These are phyloP conservation scores for Cyprinus carpio DNA, from an alignment of 2,113 vertebrate species.

Conservation along the genomic window DNA sequence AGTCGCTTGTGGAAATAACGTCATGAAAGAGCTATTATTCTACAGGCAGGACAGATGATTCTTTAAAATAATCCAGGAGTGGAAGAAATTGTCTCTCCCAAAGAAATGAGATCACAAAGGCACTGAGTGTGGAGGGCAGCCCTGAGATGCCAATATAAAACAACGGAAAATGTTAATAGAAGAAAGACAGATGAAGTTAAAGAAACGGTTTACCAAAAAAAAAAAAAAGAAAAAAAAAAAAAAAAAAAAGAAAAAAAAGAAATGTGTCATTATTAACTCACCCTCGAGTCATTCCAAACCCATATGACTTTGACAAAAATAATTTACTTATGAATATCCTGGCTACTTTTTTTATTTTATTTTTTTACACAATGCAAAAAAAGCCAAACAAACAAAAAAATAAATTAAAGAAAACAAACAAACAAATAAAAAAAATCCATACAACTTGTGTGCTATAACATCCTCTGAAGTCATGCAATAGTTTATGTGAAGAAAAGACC, in stretches of 20 bases:
- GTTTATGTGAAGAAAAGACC: too few relatives aligned
- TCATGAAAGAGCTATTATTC: neutral
- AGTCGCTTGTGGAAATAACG: neutral
- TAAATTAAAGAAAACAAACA: too few relatives aligned
- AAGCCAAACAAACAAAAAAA: too few relatives aligned
- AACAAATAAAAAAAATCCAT: neutral
- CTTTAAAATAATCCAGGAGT: slow-evolving; percentile 9
- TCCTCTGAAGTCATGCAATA: too few relatives aligned
- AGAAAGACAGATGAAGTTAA: neutral
- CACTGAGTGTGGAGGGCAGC: slow-evolving; percentile 30
- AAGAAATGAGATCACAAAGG: slow-evolving; percentile 20
- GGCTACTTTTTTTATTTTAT: too few relatives aligned
- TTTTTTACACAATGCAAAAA: too few relatives aligned
- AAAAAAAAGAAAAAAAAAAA: too few relatives aligned
- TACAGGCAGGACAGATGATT: neutral
- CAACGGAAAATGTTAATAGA: neutral
- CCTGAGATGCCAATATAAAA: slow-evolving; percentile 36
- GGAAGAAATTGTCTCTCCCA: slow-evolving; percentile 11
- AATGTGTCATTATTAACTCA: neutral
- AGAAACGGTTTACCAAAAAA: neutral
- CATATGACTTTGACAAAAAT: neutral
- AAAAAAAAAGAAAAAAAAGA: too few relatives aligned
- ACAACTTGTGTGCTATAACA: too few relatives aligned
- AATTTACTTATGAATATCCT: too few relatives aligned
- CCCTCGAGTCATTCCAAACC: neutral